Base-by-base conservation (phyloP, 2,888 invertebrate genomes). In the Stomorhina lunata region DNA sequence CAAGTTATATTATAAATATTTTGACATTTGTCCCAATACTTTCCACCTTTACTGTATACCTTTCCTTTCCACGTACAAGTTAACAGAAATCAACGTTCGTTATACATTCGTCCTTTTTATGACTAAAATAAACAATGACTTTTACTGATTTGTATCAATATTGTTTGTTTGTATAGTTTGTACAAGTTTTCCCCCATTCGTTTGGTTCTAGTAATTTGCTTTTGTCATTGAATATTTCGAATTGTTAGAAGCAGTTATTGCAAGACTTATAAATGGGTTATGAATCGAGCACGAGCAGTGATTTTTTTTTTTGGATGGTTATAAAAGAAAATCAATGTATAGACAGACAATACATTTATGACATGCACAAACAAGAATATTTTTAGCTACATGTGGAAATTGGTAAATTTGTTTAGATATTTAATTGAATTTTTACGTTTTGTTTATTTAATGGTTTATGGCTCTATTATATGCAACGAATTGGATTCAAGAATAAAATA, bases 101-200 rank as follows among this genome's bases (percentile, higher is more conserved):
- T n/a, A n/a, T n/a, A n/a, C n/a, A 45, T 12, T 22, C 29, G 2
- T 34, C 2, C 9, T 25, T 25, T n/a, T n/a, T 22, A 4, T 34
- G 32, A 25, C n/a, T 25, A 25, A 57, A 32, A 12, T 34, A 29
- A 66, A 48, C 75, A 45, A 72, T 27, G 32, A 34, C n/a, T n/a
- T n/a, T n/a, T 17, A 43, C 9, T 73, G 72, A 73, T 66, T 79
- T 72, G 50, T 66, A 61, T 72, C 79, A 43, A 57, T 72, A 43
- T 25, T 32, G 50, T 59, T 32, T 15, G 48, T 29, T 61, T 15
- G 20, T 32, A 15, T 20, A 12, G 9, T 32, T 22, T 48, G 17
- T n/a, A 10, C 3, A 29, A 7, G 29, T 45, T 32, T 2, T 25
- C 2, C 10, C 17, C 3, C 15, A n/a, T 50, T 22, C n/a, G 20